Conservation (phyloP, 2,797 vertebrate genomes). For the Caiman crocodilus region DNA sequence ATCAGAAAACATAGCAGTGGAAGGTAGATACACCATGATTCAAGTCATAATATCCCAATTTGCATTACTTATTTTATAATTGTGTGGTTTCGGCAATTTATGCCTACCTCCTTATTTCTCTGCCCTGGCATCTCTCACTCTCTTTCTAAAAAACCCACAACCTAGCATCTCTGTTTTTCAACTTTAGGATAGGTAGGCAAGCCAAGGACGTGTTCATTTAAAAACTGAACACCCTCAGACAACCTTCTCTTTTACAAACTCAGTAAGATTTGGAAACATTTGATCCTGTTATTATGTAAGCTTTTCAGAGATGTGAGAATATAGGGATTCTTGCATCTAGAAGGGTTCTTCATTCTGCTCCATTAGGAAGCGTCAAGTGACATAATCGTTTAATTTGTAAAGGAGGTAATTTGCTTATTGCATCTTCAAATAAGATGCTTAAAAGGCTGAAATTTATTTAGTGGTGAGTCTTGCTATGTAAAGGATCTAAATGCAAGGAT, state of each 20-base stretch:
- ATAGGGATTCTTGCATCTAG: background rate
- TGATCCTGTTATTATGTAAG: background rate
- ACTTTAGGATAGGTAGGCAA: background rate
- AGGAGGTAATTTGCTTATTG: conserved; percentile 3
- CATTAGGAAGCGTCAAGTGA: background rate
- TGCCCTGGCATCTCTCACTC: background rate
- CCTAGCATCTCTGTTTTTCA: background rate
- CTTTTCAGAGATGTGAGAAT: background rate
- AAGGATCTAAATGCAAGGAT: background rate
- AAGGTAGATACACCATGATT: background rate
- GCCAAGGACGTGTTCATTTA: background rate
- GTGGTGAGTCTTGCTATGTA: background rate
- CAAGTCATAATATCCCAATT: background rate
- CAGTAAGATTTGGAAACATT: background rate
- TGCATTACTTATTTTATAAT: background rate
- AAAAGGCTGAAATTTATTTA: background rate
- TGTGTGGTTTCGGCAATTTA: background rate
- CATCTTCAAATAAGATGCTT: background rate
- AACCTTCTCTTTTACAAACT: background rate
- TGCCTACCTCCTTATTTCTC: background rate
- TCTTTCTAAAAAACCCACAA: conserved; percentile 14
- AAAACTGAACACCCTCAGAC: background rate
- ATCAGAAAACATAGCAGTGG: background rate
- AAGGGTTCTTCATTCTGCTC: background rate
- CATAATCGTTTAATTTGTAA: background rate